Evolutionary conservation across 2,113 vertebrate species (phyloP), one percentile per base, ranked within the genome.

Genomic region (Xyliphius kryptos): DNA sequence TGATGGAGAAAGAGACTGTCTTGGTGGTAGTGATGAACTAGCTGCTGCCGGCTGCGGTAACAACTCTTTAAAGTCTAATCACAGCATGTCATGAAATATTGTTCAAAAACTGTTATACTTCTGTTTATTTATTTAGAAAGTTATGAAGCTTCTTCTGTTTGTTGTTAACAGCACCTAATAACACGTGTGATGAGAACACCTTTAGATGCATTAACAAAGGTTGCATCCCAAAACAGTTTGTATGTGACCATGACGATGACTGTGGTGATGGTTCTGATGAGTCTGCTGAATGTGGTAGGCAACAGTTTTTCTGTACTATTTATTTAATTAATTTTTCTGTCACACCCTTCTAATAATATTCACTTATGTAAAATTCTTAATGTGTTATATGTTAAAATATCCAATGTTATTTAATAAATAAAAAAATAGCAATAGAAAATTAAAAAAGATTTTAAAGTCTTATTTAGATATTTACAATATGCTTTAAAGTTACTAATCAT

Each of bases 231-330:
- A 91, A 91, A 48, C 86, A 89, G 15, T 99, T 96, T 65, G 88
- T 97, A 3, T 99, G 96, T 63, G 96, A 99, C 74, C 92, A 91
- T 11, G 96, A 98, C 55, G 88, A 98, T 1, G 96, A 98, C 81
- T 98, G 96, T 58, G 93, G 92, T 32, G 96, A 99, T 61, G 91
- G 91, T 47, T 97, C 95, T 1, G 96, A 99, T 79, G 96, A 98
- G 81, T 89, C 90, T 4, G 70, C 87, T 38, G 91, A 95, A 83
- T 98, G 96, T 83, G 93, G 96, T 86, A 80, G 89, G 91, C 44
- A 13, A 43, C 32, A 46, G 2, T 37, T 51, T 32, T 57, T 36
- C 36, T 69, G 22, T 10, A 14, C 6, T 51, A 43, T 61, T 15
- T 48, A 16, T 32, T 22, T 50, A 37, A 44, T 26, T 11, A 52